Conservation (phyloP, 2,888 invertebrate genomes). For the Gisinianus flammeolus region DNA sequence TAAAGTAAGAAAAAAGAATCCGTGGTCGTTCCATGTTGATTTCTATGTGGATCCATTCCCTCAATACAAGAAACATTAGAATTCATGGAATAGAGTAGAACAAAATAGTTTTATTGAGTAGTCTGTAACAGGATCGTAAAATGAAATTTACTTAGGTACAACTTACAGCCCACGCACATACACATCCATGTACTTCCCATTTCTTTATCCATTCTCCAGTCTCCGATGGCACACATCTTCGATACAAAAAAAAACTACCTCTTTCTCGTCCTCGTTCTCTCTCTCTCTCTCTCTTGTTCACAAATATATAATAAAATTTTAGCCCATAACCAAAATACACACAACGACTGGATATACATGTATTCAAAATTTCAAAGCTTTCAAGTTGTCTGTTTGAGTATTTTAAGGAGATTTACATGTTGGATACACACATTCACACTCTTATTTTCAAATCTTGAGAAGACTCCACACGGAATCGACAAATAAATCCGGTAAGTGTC, state of each 20-base stretch:
- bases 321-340: too few relatives aligned
- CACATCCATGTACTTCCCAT: not conserved
- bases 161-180: not conserved
- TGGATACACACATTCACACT: not conserved
- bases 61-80: not conserved
- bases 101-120: not conserved
- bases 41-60: too few relatives aligned
- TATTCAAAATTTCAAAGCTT: too few relatives aligned
- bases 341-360: too few relatives aligned
- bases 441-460: not conserved
- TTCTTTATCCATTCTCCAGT: too few relatives aligned
- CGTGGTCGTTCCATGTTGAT: not conserved
- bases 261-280: not conserved
- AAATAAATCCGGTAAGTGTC: not conserved
- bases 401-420: not conserved
- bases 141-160: slow-evolving; percentile 8
- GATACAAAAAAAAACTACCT: not conserved
- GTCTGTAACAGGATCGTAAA: not conserved
- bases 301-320: too few relatives aligned
- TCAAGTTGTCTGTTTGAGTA: too few relatives aligned
- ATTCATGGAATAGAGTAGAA: not conserved
- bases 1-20: not conserved
- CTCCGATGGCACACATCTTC: too few relatives aligned
- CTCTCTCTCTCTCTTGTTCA: not conserved
- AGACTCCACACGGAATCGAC: not conserved